Evolutionary conservation across 2,888 invertebrate genomes (phyloP), one percentile per base, ranked within the genome.

Genomic region (Campopleginae sp.): DNA sequence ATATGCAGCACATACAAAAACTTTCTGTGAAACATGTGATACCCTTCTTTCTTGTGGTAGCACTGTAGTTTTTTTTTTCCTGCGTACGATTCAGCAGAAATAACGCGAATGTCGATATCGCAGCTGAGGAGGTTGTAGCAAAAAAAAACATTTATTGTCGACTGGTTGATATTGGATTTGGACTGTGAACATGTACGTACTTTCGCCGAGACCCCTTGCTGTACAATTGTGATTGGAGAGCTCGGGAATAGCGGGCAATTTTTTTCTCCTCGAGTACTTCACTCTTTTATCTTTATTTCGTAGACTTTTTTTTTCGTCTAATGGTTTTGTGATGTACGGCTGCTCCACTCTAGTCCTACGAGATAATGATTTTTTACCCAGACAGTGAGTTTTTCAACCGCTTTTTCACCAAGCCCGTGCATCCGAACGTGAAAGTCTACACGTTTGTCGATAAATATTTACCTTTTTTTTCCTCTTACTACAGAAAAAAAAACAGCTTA

Each of bases 81-180:
- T n/a, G 46, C 48, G 61, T 42, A 51, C 61, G 51, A 48, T 78
- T 65, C 82, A 65, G 66, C 71, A 68, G 51, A 38, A 58, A 66
- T 83, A 46, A 75, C 79, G 70, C 44, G 75, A 83, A 80, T 51
- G 75, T 80, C 83, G 75, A 83, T 83, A 80, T 83, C 27, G 63
- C 77, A 31, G 82, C 51, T 71, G 61, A 63, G 71, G 72, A 66
- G 65, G 38, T 48, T 8, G 23, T 33, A 19, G 51, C 38, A 38
- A 74, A 80, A 82, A 82, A 70, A 82, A 83, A 79, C 70, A 70
- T 83, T 80, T 83, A 83, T 83, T 63, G 83, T 83, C 79, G 83
- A 75, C 75, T 54, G 79, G 79, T 70, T 83, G 79, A 83, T 83
- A 83, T 83, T 80, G 83, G 79, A 80, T 83, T 83, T 75, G 79